These are phyloP conservation scores for Chaetura pelagica DNA, from an alignment of 2,113 vertebrate genomes.

Conservation along the genomic window DNA sequence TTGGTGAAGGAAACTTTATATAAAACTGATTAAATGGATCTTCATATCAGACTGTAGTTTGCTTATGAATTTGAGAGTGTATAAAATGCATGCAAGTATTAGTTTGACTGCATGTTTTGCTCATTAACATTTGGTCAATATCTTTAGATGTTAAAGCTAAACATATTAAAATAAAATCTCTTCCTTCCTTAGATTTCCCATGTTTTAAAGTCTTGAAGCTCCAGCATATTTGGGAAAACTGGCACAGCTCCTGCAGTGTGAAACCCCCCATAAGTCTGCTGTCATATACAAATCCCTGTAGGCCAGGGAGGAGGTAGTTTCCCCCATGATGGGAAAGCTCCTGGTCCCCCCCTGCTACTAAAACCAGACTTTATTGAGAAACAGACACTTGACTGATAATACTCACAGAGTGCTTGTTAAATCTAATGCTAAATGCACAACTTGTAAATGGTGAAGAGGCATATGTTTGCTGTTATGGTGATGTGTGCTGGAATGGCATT, in stretches of 20 bases:
- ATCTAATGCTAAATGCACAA: neutral
- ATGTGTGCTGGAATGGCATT: neutral
- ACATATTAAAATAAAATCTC: neutral
- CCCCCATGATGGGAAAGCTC: neutral
- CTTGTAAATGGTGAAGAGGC: neutral
- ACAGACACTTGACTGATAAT: neutral
- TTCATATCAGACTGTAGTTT: accelerated
- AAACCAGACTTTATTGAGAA: neutral
- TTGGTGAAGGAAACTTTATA: neutral
- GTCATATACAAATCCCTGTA: neutral
- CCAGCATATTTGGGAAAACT: neutral
- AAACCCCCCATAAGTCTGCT: accelerated
- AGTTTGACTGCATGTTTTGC: neutral
- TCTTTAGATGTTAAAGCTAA: neutral
- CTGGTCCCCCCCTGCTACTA: neutral
- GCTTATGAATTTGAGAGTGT: neutral
- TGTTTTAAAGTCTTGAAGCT: neutral
- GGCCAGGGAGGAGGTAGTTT: neutral
- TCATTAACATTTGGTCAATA: neutral
- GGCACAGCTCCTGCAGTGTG: neutral
- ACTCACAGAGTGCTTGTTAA: neutral
- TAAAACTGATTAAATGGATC: neutral
- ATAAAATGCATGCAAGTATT: neutral
- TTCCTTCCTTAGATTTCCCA: neutral
- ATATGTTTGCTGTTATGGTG: neutral